phyloP scores from a whole-genome alignment of 2,888 invertebrate genomes.

The Perithous albicinctus region DNA sequence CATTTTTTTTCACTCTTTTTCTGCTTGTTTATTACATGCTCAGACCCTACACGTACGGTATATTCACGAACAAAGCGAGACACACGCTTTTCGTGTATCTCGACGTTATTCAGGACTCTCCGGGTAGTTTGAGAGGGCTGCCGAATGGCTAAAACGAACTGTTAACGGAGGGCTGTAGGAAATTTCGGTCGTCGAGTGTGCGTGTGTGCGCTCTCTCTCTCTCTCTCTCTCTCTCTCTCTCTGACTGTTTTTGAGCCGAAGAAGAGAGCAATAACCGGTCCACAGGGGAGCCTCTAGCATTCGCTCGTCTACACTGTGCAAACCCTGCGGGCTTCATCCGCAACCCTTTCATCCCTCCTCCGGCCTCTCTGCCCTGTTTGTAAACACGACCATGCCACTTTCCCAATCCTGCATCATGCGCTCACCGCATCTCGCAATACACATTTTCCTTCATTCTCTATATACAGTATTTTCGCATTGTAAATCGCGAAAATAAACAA shows the following conservation, averaged over 20 bases:
- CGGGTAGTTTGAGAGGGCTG: conserved; percentile 17
- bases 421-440: background rate
- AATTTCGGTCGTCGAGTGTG: conserved; percentile 32
- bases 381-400: conserved; percentile 78
- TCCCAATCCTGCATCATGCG: conserved; percentile 72
- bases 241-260: conserved; percentile 64
- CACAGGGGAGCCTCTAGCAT: conserved; percentile 66
- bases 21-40: background rate
- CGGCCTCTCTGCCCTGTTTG: conserved; percentile 72
- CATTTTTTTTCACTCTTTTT: background rate
- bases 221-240: too few species aligned
- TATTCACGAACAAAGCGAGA: conserved; percentile 15
- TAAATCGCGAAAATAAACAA: conserved; percentile 41
- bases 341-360: conserved; percentile 34
- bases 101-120: conserved; percentile 19
- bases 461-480: background rate
- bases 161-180: conserved; percentile 1
- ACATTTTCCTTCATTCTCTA: background rate
- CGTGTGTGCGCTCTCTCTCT: too few species aligned
- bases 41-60: background rate
- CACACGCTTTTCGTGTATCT: background rate
- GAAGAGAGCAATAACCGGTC: conserved; percentile 75
- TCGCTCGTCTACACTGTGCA: conserved; percentile 46
- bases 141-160: conserved; percentile 10
- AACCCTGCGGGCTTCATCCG: conserved; percentile 57